Evolutionary conservation across 2,113 vertebrate genomes (phyloP).

Genomic region (Ciconia maguari): DNA sequence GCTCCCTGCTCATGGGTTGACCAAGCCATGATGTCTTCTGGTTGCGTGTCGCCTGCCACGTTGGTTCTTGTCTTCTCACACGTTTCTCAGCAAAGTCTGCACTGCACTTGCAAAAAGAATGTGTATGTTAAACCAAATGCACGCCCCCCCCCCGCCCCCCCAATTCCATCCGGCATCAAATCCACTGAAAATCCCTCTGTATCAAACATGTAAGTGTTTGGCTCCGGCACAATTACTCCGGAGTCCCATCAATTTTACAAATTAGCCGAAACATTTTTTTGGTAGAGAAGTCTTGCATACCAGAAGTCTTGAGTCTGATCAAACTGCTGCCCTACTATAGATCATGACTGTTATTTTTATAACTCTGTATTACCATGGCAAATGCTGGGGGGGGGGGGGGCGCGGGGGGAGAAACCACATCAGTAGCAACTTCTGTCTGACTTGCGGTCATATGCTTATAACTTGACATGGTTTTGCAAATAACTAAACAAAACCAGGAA

Average conservation of each 20-base stretch:
- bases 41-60: slow-evolving; percentile 51
- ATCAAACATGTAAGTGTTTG: slow-evolving; percentile 47
- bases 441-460: slow-evolving; percentile 43
- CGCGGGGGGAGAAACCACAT: slow-evolving; percentile 37
- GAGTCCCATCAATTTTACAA: slow-evolving; percentile 59
- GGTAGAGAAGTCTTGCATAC: slow-evolving; percentile 34
- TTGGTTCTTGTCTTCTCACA: neutral
- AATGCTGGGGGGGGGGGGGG: neutral
- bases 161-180: slow-evolving; percentile 16
- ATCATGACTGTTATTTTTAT: slow-evolving; percentile 22
- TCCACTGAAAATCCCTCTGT: slow-evolving; percentile 45
- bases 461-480: slow-evolving; percentile 55
- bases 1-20: neutral
- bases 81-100: slow-evolving; percentile 15
- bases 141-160: neutral
- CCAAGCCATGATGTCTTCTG: neutral
- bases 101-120: slow-evolving; percentile 37
- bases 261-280: slow-evolving; percentile 45
- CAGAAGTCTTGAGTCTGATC: slow-evolving; percentile 40
- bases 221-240: neutral
- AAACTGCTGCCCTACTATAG: slow-evolving; percentile 23
- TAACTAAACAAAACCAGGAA: slow-evolving; percentile 45
- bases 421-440: slow-evolving; percentile 62
- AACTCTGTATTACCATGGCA: slow-evolving; percentile 11
- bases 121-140: neutral